These are phyloP conservation scores for Gephyroberyx darwinii DNA, from an alignment of 2,797 vertebrate genomes.

Conservation along the genomic window DNA sequence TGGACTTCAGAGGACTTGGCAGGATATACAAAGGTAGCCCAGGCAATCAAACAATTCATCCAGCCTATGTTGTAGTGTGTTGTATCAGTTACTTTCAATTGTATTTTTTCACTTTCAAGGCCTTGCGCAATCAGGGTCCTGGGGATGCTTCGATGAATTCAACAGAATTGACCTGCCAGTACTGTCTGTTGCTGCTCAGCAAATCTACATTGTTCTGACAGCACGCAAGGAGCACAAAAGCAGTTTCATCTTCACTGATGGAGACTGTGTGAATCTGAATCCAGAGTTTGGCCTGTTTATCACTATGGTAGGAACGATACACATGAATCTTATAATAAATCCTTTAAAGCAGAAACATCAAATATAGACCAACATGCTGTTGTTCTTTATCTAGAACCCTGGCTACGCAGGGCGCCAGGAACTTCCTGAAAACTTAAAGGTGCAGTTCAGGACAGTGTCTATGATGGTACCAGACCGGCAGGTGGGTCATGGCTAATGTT, in stretches of 20 bases:
- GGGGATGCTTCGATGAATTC: conserved; percentile 89
- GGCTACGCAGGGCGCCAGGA: conserved; percentile 92
- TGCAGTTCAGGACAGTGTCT: conserved; percentile 91
- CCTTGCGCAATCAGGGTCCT: conserved; percentile 84
- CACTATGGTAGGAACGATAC: conserved; percentile 82
- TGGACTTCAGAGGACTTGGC: conserved; percentile 91
- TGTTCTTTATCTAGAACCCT: conserved; percentile 58
- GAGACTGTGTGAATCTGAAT: conserved; percentile 87
- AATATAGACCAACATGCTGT: background rate
- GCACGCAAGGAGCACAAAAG: conserved; percentile 87
- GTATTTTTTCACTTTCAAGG: conserved; percentile 79
- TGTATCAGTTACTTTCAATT: conserved; percentile 1
- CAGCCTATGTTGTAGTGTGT: background rate
- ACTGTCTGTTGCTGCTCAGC: conserved; percentile 89
- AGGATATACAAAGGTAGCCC: conserved; percentile 88
- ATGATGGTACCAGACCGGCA: conserved; percentile 95
- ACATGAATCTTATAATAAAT: conserved; percentile 1
- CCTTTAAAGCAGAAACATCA: background rate
- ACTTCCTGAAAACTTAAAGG: conserved; percentile 93
- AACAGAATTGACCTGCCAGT: conserved; percentile 88
- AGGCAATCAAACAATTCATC: conserved; percentile 10
- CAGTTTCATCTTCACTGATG: conserved; percentile 83
- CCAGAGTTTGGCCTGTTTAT: conserved; percentile 90
- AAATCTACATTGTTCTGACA: conserved; percentile 87
- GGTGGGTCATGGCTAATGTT: background rate